phyloP scores from a whole-genome alignment of 2,113 vertebrate species.

The Sylvicapra grimmia region DNA sequence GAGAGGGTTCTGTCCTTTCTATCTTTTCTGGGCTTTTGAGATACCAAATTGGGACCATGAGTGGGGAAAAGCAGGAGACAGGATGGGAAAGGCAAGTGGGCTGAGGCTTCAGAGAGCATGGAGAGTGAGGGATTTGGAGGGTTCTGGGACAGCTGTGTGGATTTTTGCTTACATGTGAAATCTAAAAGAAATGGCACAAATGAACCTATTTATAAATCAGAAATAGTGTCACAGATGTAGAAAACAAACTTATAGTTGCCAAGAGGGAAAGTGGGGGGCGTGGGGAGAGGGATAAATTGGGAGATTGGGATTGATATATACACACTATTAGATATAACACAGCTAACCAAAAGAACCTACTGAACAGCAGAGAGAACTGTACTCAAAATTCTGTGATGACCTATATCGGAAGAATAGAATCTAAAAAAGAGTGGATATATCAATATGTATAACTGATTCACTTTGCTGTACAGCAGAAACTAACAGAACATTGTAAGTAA shows the following conservation, averaged over 20 bases:
- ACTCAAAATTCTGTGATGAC: background rate
- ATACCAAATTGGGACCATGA: background rate
- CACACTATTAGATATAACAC: background rate
- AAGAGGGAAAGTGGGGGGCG: background rate
- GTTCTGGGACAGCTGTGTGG: too few relatives aligned
- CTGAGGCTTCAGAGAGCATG: accelerated
- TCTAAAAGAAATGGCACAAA: background rate
- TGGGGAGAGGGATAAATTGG: background rate
- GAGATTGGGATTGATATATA: background rate
- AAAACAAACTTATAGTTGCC: background rate
- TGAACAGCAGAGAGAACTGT: background rate
- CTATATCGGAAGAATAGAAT: background rate
- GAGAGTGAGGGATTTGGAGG: background rate
- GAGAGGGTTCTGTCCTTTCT: background rate
- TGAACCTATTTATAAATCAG: background rate
- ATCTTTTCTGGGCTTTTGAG: background rate
- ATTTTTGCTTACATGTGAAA: background rate
- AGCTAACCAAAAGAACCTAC: background rate
- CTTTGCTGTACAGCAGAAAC: background rate
- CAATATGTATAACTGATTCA: background rate
- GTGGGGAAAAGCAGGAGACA: background rate
- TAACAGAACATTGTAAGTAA: background rate
- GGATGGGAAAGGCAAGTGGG: background rate
- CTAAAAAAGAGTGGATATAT: background rate
- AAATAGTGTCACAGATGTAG: background rate